These are phyloP conservation scores for Paralvinella palmiformis DNA, from an alignment of 1,140 invertebrate genomes.

Conservation along the genomic window DNA sequence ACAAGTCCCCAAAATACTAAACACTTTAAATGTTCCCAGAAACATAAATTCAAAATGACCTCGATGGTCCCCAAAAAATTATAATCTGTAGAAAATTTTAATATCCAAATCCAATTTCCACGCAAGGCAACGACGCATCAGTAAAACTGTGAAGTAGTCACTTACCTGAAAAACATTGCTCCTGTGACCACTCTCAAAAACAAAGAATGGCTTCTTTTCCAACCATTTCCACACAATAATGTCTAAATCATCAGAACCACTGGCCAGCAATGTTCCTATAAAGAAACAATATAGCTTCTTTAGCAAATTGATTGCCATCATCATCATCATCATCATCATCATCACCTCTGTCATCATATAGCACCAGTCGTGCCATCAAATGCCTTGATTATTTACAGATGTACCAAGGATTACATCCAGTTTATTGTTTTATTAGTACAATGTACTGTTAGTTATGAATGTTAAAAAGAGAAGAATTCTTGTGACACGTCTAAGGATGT, in stretches of 20 bases:
- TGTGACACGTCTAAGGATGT: too few relatives aligned
- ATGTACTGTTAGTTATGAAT: too few relatives aligned
- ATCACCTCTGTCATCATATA: too few relatives aligned
- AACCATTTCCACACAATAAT: slow-evolving; percentile 90
- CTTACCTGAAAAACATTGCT: slow-evolving; percentile 86
- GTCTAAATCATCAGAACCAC: slow-evolving; percentile 83
- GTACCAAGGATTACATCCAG: too few relatives aligned
- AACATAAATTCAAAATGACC: background rate
- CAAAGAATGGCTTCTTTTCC: slow-evolving; percentile 58
- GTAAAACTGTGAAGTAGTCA: slow-evolving; percentile 40
- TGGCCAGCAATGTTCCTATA: slow-evolving; percentile 67
- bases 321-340: too few relatives aligned
- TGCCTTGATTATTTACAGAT: too few relatives aligned
- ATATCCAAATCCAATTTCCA: background rate
- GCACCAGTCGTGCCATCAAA: too few relatives aligned
- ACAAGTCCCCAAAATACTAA: background rate
- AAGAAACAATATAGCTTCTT: slow-evolving; percentile 12
- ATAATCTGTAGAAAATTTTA: background rate
- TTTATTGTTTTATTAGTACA: too few relatives aligned
- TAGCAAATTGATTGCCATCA: too few relatives aligned
- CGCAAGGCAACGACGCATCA: background rate
- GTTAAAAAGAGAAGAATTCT: too few relatives aligned
- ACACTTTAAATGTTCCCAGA: background rate
- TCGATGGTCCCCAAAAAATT: background rate
- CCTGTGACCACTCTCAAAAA: slow-evolving; percentile 71